These are phyloP conservation scores for Nibea coibor DNA, from an alignment of 2,113 vertebrate genomes.

Conservation along the genomic window DNA sequence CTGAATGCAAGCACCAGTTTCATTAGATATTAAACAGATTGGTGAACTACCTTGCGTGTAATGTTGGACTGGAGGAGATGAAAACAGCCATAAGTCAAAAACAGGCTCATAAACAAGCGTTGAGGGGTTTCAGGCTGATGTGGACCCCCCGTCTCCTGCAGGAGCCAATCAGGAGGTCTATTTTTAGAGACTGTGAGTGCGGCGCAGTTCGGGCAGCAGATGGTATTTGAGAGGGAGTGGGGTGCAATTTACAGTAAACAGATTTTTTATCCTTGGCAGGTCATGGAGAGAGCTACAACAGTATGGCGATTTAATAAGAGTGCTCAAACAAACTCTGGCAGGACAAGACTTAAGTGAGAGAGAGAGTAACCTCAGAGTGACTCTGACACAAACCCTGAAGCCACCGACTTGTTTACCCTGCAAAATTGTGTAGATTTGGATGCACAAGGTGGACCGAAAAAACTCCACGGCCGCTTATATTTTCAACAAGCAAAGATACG, in stretches of 20 bases:
- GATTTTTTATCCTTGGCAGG: slow-evolving; percentile 94
- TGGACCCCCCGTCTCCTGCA: slow-evolving; percentile 64
- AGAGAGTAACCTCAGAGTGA: slow-evolving; percentile 54
- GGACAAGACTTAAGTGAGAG: slow-evolving; percentile 61
- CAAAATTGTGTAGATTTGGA: slow-evolving; percentile 1
- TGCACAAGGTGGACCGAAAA: slow-evolving; percentile 19
- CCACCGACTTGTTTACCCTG: slow-evolving; percentile 20
- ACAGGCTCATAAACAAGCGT: slow-evolving; percentile 39
- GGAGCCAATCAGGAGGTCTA: slow-evolving; percentile 80
- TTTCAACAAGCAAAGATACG: background rate
- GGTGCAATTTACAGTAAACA: slow-evolving; percentile 94
- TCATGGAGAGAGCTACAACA: slow-evolving; percentile 87
- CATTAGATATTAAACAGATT: slow-evolving; percentile 23
- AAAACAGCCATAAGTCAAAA: slow-evolving; percentile 51
- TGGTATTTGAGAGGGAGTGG: slow-evolving; percentile 88
- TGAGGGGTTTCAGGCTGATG: slow-evolving; percentile 58
- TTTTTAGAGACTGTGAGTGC: slow-evolving; percentile 83
- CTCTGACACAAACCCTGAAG: slow-evolving; percentile 40
- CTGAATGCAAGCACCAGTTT: background rate
- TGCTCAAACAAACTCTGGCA: slow-evolving; percentile 74
- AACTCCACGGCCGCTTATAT: background rate
- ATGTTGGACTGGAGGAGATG: slow-evolving; percentile 25
- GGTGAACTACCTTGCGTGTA: slow-evolving; percentile 14
- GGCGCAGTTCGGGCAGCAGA: slow-evolving; percentile 85
- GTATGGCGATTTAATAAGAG: slow-evolving; percentile 80